Evolutionary conservation across 2,888 invertebrate genomes (phyloP).

Genomic region (Ptilodon capucinus): DNA sequence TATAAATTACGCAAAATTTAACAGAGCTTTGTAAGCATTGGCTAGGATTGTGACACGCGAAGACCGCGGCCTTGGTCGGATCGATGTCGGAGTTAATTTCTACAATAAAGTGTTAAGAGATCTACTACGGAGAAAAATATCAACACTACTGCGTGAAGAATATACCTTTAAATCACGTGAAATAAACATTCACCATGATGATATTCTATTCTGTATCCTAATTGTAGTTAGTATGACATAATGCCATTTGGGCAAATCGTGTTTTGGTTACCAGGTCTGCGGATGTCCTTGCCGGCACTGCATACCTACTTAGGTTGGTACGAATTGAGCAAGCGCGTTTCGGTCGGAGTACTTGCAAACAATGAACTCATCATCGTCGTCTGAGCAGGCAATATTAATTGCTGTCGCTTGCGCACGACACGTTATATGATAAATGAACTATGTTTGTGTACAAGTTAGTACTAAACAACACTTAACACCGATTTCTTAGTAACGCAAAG

Average conservation of each 20-base stretch:
- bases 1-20: constrained; percentile 48
- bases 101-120: constrained; percentile 2
- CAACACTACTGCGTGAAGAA: too few relatives aligned
- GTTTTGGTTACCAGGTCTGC: constrained; percentile 38
- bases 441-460: constrained; percentile 16
- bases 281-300: constrained; percentile 56
- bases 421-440: constrained; percentile 42
- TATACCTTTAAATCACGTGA: too few relatives aligned
- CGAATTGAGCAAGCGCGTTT: constrained; percentile 66
- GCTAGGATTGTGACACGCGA: constrained; percentile 52
- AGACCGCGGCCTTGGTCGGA: constrained; percentile 44
- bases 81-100: constrained; percentile 13
- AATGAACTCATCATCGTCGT: constrained; percentile 70
- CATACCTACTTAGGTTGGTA: constrained; percentile 49
- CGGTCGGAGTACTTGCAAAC: constrained; percentile 67
- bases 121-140: background rate
- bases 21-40: constrained; percentile 40
- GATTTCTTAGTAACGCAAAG: too few relatives aligned
- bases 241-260: too few relatives aligned
- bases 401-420: constrained; percentile 44
- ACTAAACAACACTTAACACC: constrained; percentile 11
- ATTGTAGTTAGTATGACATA: too few relatives aligned
- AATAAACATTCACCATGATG: too few relatives aligned
- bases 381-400: constrained; percentile 67
- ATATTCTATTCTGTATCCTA: too few relatives aligned